Conservation (phyloP, 2,888 invertebrate species). For the Drosophila heteroneura region DNA sequence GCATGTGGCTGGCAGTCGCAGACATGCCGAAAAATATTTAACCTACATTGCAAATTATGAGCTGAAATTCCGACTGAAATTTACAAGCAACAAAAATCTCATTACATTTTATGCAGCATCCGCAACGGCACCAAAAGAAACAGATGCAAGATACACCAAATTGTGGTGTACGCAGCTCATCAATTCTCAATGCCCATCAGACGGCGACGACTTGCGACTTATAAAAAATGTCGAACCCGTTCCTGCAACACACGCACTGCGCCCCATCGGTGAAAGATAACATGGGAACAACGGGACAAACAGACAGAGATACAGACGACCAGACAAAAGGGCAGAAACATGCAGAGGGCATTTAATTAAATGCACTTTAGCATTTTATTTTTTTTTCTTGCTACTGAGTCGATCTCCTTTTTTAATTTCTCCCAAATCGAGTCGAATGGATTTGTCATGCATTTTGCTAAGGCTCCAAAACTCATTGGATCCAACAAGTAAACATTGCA, state of each 20-base stretch:
- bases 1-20: conserved; percentile 22
- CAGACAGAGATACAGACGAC: neutral
- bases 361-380: conserved; percentile 58
- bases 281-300: conserved; percentile 23
- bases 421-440: conserved; percentile 7
- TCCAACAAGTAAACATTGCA: neutral
- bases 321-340: neutral
- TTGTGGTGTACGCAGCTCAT: conserved; percentile 57
- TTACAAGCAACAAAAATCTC: conserved; percentile 60
- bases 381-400: conserved; percentile 50
- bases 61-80: conserved; percentile 39
- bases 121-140: conserved; percentile 35
- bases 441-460: conserved; percentile 13
- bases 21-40: conserved; percentile 67
- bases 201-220: conserved; percentile 14
- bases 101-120: conserved; percentile 69
- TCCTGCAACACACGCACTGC: conserved; percentile 23
- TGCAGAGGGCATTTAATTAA: conserved; percentile 66
- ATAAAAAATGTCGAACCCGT: conserved; percentile 38
- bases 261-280: conserved; percentile 26
- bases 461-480: neutral
- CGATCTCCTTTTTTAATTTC: conserved; percentile 39
- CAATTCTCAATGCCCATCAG: conserved; percentile 74
- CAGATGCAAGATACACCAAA: conserved; percentile 45
- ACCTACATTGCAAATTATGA: conserved; percentile 69